phyloP scores from a whole-genome alignment of 2,113 vertebrate genomes.

The Mormyrus lacerda region DNA sequence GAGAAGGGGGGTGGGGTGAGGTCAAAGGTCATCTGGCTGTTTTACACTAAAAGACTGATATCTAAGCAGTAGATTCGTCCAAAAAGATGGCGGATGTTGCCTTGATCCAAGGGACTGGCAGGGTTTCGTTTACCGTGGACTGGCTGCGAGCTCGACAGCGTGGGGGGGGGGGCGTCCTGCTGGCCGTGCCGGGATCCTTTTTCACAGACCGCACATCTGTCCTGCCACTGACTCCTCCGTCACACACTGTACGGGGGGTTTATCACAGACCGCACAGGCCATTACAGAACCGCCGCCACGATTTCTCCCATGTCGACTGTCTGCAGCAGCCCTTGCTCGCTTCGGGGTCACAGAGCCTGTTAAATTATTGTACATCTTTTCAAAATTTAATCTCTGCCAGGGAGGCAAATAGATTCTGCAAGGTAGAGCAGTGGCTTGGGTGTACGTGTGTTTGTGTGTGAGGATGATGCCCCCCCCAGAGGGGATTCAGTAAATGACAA shows the following conservation, averaged over 20 bases:
- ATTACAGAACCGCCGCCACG: conserved; percentile 36
- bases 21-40: neutral
- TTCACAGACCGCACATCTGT: neutral
- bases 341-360: conserved; percentile 26
- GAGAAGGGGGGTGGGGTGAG: neutral
- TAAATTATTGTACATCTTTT: conserved; percentile 45
- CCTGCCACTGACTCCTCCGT: neutral
- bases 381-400: conserved; percentile 41
- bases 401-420: conserved; percentile 41
- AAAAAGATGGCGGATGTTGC: too few relatives aligned
- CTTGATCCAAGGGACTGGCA: neutral
- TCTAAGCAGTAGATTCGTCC: neutral
- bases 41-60: neutral
- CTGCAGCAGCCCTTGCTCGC: conserved; percentile 25
- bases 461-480: too few relatives aligned
- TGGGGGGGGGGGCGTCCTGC: neutral
- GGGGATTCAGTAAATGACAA: too few relatives aligned
- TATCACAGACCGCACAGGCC: neutral
- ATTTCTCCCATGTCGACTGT: conserved; percentile 30
- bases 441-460: neutral
- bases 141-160: too few relatives aligned
- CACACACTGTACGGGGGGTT: neutral
- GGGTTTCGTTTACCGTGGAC: neutral
- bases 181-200: neutral
- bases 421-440: conserved; percentile 23